Base-by-base conservation (phyloP, 2,797 vertebrate genomes). In the Phataginus tetradactyla region DNA sequence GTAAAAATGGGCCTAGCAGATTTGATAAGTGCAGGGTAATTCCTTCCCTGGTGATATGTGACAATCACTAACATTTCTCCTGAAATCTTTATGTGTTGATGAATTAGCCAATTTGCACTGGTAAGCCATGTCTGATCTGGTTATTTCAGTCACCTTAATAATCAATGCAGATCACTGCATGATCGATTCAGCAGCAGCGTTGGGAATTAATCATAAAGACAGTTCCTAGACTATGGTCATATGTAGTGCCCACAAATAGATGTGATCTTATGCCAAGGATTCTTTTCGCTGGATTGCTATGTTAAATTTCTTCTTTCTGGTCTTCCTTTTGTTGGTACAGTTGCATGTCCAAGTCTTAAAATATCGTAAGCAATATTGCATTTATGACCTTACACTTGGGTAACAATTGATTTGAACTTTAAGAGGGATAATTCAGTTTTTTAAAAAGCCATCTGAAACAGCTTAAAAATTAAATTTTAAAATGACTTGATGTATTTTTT, bases 171-270 rank as follows among this genome's bases (percentile, higher is more conserved):
- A 97, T 97, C 93, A 96, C 93, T 95, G 96, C 94, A 92, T 96
- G 92, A 97, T 96, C 88, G 84, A 94, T 89, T 97, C 90, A 96
- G 96, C 88, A 69, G 42, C 66, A 87, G 86, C 96, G 92, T 95
- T 90, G 75, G 91, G 64, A 97, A 97, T 98, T 97, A 96, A 97
- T 96, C 97, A 97, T 97, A 96, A 97, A 93, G 95, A 97, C 95
- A 96, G 91, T 97, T 97, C 79, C 74, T 86, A 83, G 69, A 86
- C 61, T 66, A 87, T 80, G 79, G 83, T 89, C 86, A 90, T 51
- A 86, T 64, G 20, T 86, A 84, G 75, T 91, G 55, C 86, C 91
- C 96, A 92, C 45, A 68, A 37, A 95, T 49, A 93, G 69, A 95
- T 89, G 63, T 85, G 51, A 75, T 80, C 55, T 72, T 84, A 53